These are phyloP conservation scores for Sebastes variabilis DNA, from an alignment of 2,797 vertebrate genomes.

Conservation along the genomic window DNA sequence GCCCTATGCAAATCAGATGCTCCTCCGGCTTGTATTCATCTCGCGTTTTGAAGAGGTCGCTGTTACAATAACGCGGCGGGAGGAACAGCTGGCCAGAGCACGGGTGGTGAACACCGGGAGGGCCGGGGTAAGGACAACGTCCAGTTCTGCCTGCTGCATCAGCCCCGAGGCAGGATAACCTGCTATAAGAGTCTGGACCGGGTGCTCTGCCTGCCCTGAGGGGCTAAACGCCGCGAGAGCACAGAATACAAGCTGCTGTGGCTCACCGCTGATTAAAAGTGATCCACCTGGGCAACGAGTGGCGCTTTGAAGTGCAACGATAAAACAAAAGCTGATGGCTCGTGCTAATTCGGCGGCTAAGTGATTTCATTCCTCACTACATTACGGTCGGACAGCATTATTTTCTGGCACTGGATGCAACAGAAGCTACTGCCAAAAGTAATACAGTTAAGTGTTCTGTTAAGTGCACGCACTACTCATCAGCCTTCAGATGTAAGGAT, in stretches of 20 bases:
- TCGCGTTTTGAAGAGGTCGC: background rate
- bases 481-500: constrained; percentile 28
- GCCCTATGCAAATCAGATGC: constrained; percentile 66
- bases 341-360: constrained; percentile 66
- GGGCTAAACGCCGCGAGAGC: constrained; percentile 29
- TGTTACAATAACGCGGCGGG: background rate
- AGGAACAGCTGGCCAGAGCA: constrained; percentile 51
- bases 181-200: constrained; percentile 18
- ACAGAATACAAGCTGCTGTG: constrained; percentile 60
- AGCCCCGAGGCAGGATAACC: constrained; percentile 55
- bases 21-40: background rate
- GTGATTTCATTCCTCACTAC: constrained; percentile 66
- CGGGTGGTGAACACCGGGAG: background rate
- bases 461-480: constrained; percentile 54
- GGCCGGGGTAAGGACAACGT: constrained; percentile 37
- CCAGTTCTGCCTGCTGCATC: constrained; percentile 46
- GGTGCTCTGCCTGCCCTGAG: constrained; percentile 53
- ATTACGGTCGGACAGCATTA: constrained; percentile 62
- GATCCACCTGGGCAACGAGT: constrained; percentile 69
- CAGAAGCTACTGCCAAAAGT: constrained; percentile 61
- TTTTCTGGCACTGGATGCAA: constrained; percentile 61
- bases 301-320: constrained; percentile 72
- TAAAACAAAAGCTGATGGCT: constrained; percentile 69
- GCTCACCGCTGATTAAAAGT: constrained; percentile 71
- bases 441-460: constrained; percentile 75